Base-by-base conservation (phyloP, 1,140 invertebrate species). In the Zaprionus vittiger region DNA sequence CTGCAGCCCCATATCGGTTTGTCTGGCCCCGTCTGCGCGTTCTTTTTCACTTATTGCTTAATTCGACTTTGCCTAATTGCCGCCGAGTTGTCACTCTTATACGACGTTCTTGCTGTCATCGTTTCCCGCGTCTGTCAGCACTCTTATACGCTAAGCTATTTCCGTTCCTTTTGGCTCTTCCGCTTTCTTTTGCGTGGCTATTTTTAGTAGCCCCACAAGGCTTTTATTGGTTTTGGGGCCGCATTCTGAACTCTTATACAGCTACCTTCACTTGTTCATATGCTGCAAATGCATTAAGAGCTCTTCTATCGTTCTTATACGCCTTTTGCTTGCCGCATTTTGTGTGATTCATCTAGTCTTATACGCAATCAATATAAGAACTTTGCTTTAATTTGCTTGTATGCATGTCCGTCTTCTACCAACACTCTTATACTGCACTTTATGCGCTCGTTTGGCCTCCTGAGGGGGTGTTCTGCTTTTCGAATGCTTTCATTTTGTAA, bases 11-110 rank as follows among this genome's bases (percentile, higher is more conserved):
- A 14, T 61, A 56, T 22, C 4, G 47, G 47, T 47, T 17, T 47
- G n/a, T 47, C 41, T 44, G n/a, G 41, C 41, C 38, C 41, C 41
- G 41, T n/a, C n/a, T 6, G 41, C 15, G n/a, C 4, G 12, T 22
- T 24, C 20, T 24, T 52, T 5, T 52, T 12, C 12, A 14, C 47
- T 52, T 14, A 52, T 52, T 52, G 47, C 20, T 24, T 52, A 14
- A n/a, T 6, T 41, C 15, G 15, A n/a, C 38, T 41, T 41, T 41
- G 38, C 15, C 38, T 41, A 41, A 56, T 62, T 62, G 72, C 49
- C 28, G 49, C 47, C 34, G 54, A 68, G 56, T 62, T 69, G 38
- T 62, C 57, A 69, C 72, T 74, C 72, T 74, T 74, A 69, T 62
- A 64, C 47, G 11, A 17, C 2, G n/a, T 44, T 9, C 2, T 6